Evolutionary conservation across 2,888 invertebrate genomes (phyloP).

Genomic region (Amitus sp.): DNA sequence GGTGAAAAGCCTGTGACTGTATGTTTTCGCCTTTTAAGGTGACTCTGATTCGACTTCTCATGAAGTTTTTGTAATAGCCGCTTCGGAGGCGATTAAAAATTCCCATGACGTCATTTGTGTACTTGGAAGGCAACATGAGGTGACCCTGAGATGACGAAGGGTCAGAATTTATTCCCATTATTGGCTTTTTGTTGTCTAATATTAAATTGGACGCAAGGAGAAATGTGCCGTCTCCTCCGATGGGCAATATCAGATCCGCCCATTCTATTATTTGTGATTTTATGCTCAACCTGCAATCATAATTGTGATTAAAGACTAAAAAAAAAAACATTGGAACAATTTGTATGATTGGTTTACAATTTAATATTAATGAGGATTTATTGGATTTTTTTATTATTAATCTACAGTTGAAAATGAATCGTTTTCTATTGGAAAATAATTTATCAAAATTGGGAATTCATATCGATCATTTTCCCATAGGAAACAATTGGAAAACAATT

Average conservation of each 20-base stretch:
- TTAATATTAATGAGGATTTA: too few species aligned
- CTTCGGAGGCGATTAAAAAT: slow-evolving; percentile 81
- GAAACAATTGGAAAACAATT: too few species aligned
- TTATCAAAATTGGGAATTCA: too few species aligned
- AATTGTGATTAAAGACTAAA: too few species aligned
- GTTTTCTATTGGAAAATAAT: too few species aligned
- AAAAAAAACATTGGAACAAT: too few species aligned
- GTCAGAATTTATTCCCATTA: slow-evolving; percentile 97
- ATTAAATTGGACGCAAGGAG: slow-evolving; percentile 91
- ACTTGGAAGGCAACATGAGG: slow-evolving; percentile 87
- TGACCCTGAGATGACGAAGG: slow-evolving; percentile 93
- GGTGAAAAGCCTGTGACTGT: slow-evolving; percentile 73
- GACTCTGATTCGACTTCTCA: slow-evolving; percentile 89
- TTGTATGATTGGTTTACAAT: too few species aligned
- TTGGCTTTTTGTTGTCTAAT: slow-evolving; percentile 80
- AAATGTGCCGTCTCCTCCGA: slow-evolving; percentile 98
- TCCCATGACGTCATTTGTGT: slow-evolving; percentile 81
- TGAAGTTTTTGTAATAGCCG: slow-evolving; percentile 86
- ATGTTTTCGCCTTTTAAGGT: slow-evolving; percentile 78
- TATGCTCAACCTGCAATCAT: slow-evolving; percentile 69
- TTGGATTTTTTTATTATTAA: too few species aligned
- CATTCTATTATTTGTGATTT: slow-evolving; percentile 80
- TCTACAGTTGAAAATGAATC: too few species aligned
- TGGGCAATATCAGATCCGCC: slow-evolving; percentile 90
- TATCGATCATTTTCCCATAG: too few species aligned